A percentile compares a stretch with the other conserved stretches of the same genome.
phyloP scores from a whole-genome alignment of 2,113 vertebrate species.

The Mionectes macconnelli region DNA sequence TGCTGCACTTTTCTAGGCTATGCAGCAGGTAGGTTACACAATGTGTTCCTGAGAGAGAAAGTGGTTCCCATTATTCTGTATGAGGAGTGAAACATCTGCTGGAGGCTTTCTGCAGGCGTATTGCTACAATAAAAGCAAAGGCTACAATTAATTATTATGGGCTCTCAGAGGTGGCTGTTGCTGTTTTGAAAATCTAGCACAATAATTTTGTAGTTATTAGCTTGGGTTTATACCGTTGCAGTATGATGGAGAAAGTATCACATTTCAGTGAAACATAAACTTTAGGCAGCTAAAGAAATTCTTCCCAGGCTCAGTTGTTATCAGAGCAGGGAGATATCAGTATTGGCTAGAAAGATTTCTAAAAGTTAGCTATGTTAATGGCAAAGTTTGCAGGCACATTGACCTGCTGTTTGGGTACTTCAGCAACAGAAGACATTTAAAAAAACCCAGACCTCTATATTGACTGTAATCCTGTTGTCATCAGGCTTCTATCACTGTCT shows the following conservation, averaged over 20 bases:
- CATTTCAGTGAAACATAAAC: not conserved
- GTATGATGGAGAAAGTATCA: not conserved
- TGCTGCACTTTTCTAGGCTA: not conserved
- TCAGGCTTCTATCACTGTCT: not conserved
- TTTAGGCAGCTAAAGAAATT: not conserved
- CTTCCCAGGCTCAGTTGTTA: not conserved
- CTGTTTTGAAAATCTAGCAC: not conserved
- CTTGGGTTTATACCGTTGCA: not conserved
- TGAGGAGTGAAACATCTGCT: conserved; percentile 14
- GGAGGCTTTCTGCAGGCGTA: not conserved
- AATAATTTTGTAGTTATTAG: not conserved
- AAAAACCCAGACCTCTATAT: not conserved
- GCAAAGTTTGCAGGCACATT: not conserved
- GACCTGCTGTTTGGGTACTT: not conserved
- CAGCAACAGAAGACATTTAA: not conserved
- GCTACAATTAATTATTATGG: conserved; percentile 17
- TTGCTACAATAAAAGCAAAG: not conserved
- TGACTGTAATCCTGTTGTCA: not conserved
- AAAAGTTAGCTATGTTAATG: not conserved
- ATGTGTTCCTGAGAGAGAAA: not conserved
- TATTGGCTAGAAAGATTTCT: not conserved
- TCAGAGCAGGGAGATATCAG: not conserved
- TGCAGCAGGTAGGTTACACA: not conserved
- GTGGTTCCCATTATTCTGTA: not conserved
- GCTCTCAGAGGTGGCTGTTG: not conserved